These are phyloP conservation scores for Phoxinus dragarum DNA, from an alignment of 2,797 vertebrate genomes.

Conservation along the genomic window DNA sequence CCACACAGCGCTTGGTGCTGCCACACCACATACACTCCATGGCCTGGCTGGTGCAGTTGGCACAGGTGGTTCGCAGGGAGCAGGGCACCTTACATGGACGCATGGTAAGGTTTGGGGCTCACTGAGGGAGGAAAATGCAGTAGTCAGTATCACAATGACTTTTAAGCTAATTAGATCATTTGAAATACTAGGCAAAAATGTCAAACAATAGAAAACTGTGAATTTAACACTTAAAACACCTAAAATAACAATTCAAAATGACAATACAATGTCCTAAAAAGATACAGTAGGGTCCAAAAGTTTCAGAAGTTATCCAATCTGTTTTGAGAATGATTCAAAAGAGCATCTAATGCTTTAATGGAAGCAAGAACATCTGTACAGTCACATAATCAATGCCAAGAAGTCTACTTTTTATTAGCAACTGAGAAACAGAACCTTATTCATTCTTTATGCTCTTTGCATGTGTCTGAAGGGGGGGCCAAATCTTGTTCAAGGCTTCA, in stretches of 20 bases:
- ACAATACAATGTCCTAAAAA: neutral
- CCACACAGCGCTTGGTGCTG: conserved; percentile 90
- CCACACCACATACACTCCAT: conserved; percentile 99
- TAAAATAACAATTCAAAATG: neutral
- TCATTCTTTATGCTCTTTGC: conserved; percentile 40
- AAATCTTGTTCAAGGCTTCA: conserved; percentile 32
- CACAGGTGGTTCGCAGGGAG: conserved; percentile 86
- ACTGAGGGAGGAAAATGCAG: conserved; percentile 73
- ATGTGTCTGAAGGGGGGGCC: conserved; percentile 15
- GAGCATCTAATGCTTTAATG: neutral
- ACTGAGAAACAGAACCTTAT: neutral
- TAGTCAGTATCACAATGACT: conserved; percentile 2
- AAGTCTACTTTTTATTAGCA: neutral
- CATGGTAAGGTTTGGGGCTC: conserved; percentile 84
- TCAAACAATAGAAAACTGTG: neutral
- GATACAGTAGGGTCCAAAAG: neutral
- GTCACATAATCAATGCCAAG: neutral
- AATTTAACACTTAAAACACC: neutral
- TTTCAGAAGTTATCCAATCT: neutral
- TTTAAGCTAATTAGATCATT: neutral
- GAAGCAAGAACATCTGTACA: neutral
- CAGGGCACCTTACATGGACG: conserved; percentile 93
- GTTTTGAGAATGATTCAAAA: neutral
- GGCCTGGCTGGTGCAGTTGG: conserved; percentile 94
- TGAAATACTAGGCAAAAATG: neutral